A percentile compares a stretch with the other conserved stretches of the same genome.
Conservation (phyloP, 1,140 invertebrate species). For the Drepana arcuata region DNA sequence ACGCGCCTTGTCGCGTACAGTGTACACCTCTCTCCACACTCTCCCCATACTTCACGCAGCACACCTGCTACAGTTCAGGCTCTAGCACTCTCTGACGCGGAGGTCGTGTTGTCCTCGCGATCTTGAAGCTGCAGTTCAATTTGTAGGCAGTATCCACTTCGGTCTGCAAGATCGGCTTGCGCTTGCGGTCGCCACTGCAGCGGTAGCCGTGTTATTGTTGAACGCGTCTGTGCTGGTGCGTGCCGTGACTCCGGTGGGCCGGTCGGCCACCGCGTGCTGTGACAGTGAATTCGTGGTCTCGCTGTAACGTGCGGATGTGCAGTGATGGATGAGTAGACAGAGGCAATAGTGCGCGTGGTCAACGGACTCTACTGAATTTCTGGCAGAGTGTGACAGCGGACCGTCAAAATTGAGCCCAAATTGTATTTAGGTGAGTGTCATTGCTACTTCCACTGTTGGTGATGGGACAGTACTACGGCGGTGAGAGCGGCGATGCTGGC, state of each 20-base stretch:
- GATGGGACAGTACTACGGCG: too few relatives aligned
- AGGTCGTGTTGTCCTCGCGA: slow-evolving; percentile 51
- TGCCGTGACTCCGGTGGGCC: slow-evolving; percentile 40
- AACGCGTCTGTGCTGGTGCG: slow-evolving; percentile 30
- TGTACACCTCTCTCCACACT: slow-evolving; percentile 26
- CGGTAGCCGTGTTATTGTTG: slow-evolving; percentile 22
- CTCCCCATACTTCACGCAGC: slow-evolving; percentile 39
- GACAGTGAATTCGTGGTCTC: slow-evolving; percentile 67
- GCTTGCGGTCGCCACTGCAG: slow-evolving; percentile 19
- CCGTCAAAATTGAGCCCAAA: slow-evolving; percentile 71
- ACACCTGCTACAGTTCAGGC: slow-evolving; percentile 47
- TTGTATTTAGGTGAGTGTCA: slow-evolving; percentile 68
- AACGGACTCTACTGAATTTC: slow-evolving; percentile 36
- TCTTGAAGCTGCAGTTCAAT: too few relatives aligned
- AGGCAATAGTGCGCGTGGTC: slow-evolving; percentile 38
- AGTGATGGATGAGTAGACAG: slow-evolving; percentile 67
- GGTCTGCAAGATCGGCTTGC: slow-evolving; percentile 13
- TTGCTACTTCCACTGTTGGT: too few relatives aligned
- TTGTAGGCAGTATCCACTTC: slow-evolving; percentile 39
- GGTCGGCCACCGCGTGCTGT: slow-evolving; percentile 47
- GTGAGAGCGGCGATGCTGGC: slow-evolving; percentile 38
- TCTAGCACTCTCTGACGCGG: slow-evolving; percentile 58
- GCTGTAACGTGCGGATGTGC: slow-evolving; percentile 62
- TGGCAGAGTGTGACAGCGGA: slow-evolving; percentile 46
- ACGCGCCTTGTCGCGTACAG: slow-evolving; percentile 57